Percentiles rank a stretch among this genome's conserved stretches.
These are phyloP conservation scores for Corythornis cristatus DNA, from an alignment of 2,113 vertebrate genomes.

Conservation along the genomic window DNA sequence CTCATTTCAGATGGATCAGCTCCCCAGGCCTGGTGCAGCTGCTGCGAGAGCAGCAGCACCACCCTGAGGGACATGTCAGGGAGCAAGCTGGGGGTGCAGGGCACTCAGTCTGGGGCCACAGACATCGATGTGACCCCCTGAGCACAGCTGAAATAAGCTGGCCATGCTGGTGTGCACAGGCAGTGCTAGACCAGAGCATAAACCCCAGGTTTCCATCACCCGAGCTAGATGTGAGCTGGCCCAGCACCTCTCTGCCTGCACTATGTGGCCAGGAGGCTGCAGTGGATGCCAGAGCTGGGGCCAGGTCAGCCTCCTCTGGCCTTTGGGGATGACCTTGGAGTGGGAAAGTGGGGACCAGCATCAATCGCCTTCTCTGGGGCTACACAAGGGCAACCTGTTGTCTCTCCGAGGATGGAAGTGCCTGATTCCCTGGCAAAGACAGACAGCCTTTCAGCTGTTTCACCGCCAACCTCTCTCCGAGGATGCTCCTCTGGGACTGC, in stretches of 20 bases:
- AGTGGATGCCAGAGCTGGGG: neutral
- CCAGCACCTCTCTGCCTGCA: neutral
- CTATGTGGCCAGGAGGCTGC: accelerated
- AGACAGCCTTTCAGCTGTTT: neutral
- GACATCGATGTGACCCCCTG: neutral
- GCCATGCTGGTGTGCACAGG: accelerated
- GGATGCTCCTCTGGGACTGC: neutral
- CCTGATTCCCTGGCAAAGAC: neutral
- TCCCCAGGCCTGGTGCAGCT: neutral
- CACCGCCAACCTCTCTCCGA: neutral
- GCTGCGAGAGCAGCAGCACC: conserved; percentile 60
- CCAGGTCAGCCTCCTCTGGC: neutral
- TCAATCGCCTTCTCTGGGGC: accelerated
- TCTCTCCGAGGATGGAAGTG: neutral
- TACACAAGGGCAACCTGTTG: accelerated
- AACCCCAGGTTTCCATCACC: accelerated
- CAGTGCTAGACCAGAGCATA: neutral
- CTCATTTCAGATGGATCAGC: neutral
- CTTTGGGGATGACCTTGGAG: accelerated
- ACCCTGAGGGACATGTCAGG: conserved; percentile 29
- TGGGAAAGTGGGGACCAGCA: neutral
- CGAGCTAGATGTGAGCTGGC: neutral
- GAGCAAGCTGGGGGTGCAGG: neutral
- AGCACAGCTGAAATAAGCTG: accelerated
- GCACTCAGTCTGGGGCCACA: accelerated